Conservation (phyloP, 2,797 vertebrate genomes). For the Crenuchus spilurus region DNA sequence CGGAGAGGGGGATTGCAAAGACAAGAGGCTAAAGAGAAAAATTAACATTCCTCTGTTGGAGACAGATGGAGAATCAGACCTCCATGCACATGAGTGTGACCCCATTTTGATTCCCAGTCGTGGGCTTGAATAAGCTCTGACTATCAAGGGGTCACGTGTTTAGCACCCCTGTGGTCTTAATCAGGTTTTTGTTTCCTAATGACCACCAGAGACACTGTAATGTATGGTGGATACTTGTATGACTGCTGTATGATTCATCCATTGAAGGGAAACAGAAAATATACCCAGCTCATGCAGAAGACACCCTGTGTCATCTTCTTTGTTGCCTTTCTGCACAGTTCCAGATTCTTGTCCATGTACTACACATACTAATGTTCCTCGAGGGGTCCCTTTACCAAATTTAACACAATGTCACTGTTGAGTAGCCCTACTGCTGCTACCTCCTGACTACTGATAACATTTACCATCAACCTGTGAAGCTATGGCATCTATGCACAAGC, state of each 20-base stretch:
- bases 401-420: neutral
- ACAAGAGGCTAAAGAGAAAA: slow-evolving; percentile 47
- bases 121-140: slow-evolving; percentile 35
- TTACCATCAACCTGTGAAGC: too few relatives aligned
- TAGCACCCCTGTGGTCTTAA: slow-evolving; percentile 21
- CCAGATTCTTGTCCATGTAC: neutral
- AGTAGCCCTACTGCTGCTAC: too few relatives aligned
- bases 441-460: too few relatives aligned
- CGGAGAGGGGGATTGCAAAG: slow-evolving; percentile 12
- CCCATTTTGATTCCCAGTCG: slow-evolving; percentile 37
- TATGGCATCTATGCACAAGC: too few relatives aligned
- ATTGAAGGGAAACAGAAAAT: too few relatives aligned
- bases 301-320: neutral
- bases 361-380: neutral
- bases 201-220: neutral
- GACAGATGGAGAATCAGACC: slow-evolving; percentile 20
- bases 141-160: slow-evolving; percentile 26
- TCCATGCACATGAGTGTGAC: slow-evolving; percentile 25
- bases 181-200: neutral
- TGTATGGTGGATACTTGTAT: neutral
- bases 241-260: too few relatives aligned
- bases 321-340: too few relatives aligned
- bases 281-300: neutral
- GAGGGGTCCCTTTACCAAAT: neutral
- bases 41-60: slow-evolving; percentile 36